These are phyloP conservation scores for Heteronetta atricapilla DNA, from an alignment of 2,113 vertebrate species.

Conservation along the genomic window DNA sequence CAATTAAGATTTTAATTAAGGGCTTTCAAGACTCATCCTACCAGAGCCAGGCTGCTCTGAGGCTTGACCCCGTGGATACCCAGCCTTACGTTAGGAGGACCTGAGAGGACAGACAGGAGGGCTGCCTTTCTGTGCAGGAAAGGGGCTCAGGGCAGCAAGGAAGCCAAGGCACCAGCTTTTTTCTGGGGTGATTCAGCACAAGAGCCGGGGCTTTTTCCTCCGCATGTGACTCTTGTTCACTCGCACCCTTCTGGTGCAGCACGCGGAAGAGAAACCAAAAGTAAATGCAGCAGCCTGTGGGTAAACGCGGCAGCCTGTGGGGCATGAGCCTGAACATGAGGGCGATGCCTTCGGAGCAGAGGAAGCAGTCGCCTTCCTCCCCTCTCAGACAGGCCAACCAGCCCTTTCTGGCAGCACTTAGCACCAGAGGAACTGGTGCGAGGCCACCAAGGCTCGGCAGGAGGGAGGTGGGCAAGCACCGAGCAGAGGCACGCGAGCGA, in stretches of 20 bases:
- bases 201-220: not conserved
- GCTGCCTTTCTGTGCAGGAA: not conserved
- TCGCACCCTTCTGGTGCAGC: rapidly evolving
- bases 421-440: rapidly evolving
- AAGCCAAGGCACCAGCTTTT: rapidly evolving
- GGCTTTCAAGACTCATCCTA: not conserved
- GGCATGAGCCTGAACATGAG: rapidly evolving
- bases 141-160: not conserved
- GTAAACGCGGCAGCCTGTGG: rapidly evolving
- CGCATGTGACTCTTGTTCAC: not conserved
- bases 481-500: rapidly evolving
- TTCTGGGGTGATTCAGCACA: not conserved
- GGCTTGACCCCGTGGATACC: not conserved
- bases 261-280: not conserved
- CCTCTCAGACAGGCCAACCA: rapidly evolving
- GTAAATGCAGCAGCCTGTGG: rapidly evolving
- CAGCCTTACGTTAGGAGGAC: not conserved
- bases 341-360: rapidly evolving
- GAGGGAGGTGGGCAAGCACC: rapidly evolving
- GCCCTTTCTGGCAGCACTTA: rapidly evolving
- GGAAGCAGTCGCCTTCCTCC: not conserved
- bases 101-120: not conserved
- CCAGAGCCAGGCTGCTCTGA: not conserved
- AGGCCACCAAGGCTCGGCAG: not conserved
- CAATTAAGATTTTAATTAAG: not conserved